These are phyloP conservation scores for Mastacembelus armatus DNA, from an alignment of 2,797 vertebrate genomes.

Conservation along the genomic window DNA sequence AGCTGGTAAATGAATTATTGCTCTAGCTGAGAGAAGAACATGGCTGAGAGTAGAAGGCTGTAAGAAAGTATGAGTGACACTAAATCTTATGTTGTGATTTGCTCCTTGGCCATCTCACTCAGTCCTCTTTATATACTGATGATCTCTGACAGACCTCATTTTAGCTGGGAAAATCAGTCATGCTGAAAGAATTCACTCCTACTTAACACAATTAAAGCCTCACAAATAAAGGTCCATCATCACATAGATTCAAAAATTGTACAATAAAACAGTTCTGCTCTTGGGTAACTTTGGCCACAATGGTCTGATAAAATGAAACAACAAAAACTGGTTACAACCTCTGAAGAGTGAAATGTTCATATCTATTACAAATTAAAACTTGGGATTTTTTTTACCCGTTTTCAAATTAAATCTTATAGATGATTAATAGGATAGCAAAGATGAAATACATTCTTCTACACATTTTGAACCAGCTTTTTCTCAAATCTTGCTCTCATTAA, in stretches of 20 bases:
- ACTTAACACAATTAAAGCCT: too few relatives aligned
- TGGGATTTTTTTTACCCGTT: too few relatives aligned
- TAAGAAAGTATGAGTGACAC: constrained; percentile 46
- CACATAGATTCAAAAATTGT: too few relatives aligned
- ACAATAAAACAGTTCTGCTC: too few relatives aligned
- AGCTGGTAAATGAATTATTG: constrained; percentile 80
- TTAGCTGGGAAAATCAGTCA: constrained; percentile 37
- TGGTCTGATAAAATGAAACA: too few relatives aligned
- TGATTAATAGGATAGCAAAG: background rate
- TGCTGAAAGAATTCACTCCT: constrained; percentile 33
- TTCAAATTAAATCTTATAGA: too few relatives aligned
- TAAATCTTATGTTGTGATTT: constrained; percentile 46
- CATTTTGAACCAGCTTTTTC: background rate
- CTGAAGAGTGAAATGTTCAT: too few relatives aligned
- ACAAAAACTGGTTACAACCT: too few relatives aligned
- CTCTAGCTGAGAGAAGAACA: constrained; percentile 63
- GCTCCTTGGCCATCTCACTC: constrained; percentile 69
- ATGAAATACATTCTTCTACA: background rate
- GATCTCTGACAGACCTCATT: constrained; percentile 50
- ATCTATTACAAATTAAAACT: too few relatives aligned
- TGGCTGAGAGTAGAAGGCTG: constrained; percentile 18
- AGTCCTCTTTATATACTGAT: constrained; percentile 65
- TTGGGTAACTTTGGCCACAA: too few relatives aligned
- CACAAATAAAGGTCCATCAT: too few relatives aligned
- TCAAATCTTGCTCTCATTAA: background rate